Evolutionary conservation across 2,888 invertebrate species (phyloP), one percentile per base, ranked within the genome.

Genomic region (Agrochola circellaris): DNA sequence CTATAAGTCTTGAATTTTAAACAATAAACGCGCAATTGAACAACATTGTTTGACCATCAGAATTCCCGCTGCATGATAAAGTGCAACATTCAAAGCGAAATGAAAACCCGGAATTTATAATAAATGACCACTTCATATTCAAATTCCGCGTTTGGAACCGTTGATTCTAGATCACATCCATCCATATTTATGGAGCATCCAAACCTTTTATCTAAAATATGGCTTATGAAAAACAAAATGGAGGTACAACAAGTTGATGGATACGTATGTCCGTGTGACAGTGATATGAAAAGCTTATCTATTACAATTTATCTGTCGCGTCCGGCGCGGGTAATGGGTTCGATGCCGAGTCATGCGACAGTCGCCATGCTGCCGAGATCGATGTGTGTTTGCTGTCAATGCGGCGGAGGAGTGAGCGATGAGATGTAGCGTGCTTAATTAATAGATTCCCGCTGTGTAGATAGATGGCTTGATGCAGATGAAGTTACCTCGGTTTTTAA

Each of bases 271-370:
- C 73, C 72, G 65, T 66, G 60, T 79, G 88, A 78, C 81, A 87
- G 81, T 79, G 87, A 83, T 88, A 89, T 87, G 78, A 83, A 82
- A 85, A 83, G 84, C 84, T 88, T 88, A 88, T 88, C 89, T 89
- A 85, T 88, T 82, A 85, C 89, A 89, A 88, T 88, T 89, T 88
- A 88, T 88, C 88, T 82, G 80, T 73, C 78, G 85, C 87, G 85
- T 88, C 88, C 88, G 88, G 88, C 77, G 64, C 62, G 85, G 81
- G 87, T 89, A 88, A 88, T 89, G 88, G 89, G 88, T 89, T 89
- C 69, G 82, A 78, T 79, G 83, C 81, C 45, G 84, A 76, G 77
- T 80, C 79, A 77, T 76, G 79, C 73, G 77, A 79, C 82, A 73
- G 80, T 75, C 78, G 77, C 66, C 78, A 70, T 61, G 87, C 80